Conservation (phyloP, 2,113 vertebrate species). For the Saguinus imperator region DNA sequence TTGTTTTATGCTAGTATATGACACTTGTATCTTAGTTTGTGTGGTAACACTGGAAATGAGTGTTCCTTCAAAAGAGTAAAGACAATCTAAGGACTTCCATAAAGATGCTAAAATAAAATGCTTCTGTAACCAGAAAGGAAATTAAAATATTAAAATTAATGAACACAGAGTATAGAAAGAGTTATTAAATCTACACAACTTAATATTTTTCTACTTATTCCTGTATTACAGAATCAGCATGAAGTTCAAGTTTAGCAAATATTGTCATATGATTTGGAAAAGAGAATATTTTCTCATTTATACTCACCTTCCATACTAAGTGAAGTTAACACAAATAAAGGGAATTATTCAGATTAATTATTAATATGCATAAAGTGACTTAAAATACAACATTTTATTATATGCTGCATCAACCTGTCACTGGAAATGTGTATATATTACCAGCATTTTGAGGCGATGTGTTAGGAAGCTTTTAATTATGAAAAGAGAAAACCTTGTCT, state of each 20-base stretch:
- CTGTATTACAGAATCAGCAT: neutral
- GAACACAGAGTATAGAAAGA: neutral
- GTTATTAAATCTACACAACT: neutral
- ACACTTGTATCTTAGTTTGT: constrained; percentile 50
- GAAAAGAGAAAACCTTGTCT: neutral
- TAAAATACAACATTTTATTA: neutral
- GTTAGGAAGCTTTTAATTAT: neutral
- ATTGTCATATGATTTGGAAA: neutral
- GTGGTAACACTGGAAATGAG: neutral
- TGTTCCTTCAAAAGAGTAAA: neutral
- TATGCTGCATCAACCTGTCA: neutral
- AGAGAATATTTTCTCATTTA: neutral
- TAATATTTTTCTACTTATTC: neutral
- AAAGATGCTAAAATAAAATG: neutral
- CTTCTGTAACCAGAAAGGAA: neutral
- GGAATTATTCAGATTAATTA: neutral
- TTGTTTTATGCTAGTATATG: neutral
- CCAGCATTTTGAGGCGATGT: neutral
- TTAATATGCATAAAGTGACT: neutral
- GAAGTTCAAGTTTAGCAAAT: neutral
- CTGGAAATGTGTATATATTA: neutral
- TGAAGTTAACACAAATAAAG: neutral
- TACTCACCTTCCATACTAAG: neutral
- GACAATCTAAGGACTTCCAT: neutral
- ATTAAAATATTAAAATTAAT: neutral